Evolutionary conservation across 2,888 invertebrate species (phyloP), one percentile per base, ranked within the genome.

Genomic region (Athalia rosae): DNA sequence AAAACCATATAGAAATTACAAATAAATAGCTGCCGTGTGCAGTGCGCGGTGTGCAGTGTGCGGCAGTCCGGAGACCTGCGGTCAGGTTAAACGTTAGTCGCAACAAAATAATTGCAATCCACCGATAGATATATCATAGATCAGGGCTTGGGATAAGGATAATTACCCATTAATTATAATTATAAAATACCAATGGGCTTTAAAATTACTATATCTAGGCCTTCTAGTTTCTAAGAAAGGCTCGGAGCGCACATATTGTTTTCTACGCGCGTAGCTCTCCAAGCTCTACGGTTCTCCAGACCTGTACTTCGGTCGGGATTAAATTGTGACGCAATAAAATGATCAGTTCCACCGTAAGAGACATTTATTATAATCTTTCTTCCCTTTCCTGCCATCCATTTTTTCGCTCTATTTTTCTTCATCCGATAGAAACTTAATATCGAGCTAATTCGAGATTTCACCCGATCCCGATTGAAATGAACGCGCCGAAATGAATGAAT

Each of bases 41-140:
- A 28, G 28, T 28, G 28, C n/a, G n/a, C n/a, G n/a, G n/a, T n/a
- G n/a, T n/a, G n/a, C n/a, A n/a, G n/a, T n/a, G n/a, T 28, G 28
- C 28, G 28, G 28, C 28, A 28, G 28, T 28, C 28, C 1, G 13
- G 67, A 66, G 59, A 78, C 53, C 64, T 56, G 78, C 69, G 76
- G 78, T 78, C 77, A 77, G 77, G 69, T 79, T 77, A 78, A 79
- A 78, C 78, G 79, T 71, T 77, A 63, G 78, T 78, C 79, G 78
- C 79, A 73, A 66, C 73, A 50, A 78, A 79, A 79, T 79, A 79
- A 79, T 79, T 79, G 74, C 76, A 69, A 79, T 78, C 79, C 76
- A 28, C 77, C 62, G 63, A 64, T 69, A 58, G 71, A 78, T 69
- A 76, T 69, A 78, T 79, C 78, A 66, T 66, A 77, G 77, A 79